A percentile compares a stretch with the other conserved stretches of the same genome.
Conservation (phyloP, 2,113 vertebrate species). For the Rattus rattus region DNA sequence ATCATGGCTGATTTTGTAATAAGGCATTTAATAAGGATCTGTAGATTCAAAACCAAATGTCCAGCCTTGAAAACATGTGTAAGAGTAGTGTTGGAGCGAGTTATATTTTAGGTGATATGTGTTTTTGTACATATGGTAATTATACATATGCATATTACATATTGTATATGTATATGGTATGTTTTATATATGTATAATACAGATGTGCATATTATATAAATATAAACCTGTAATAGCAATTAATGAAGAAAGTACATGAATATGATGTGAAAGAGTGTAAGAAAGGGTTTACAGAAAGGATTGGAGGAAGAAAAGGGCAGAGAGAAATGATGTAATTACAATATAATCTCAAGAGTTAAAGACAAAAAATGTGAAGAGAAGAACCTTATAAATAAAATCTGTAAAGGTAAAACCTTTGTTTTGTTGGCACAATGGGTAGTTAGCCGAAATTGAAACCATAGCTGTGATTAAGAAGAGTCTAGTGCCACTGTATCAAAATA, state of each 20-base stretch:
- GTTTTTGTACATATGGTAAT: neutral
- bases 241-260: neutral
- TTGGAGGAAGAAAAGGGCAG: neutral
- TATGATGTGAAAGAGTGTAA: neutral
- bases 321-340: neutral
- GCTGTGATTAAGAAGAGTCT: neutral
- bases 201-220: neutral
- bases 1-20: neutral
- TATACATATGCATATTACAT: neutral
- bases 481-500: no score
- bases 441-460: neutral
- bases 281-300: neutral
- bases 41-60: neutral
- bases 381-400: neutral
- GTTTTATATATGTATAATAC: neutral
- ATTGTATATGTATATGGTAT: neutral
- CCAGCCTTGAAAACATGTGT: neutral
- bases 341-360: neutral
- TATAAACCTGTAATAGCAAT: neutral
- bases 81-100: neutral
- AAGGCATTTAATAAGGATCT: neutral
- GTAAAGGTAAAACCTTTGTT: neutral
- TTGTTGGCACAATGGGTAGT: neutral
- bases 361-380: neutral
- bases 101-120: neutral